Percentiles rank a stretch among this genome's conserved stretches.
phyloP scores from a whole-genome alignment of 2,888 invertebrate species.

The Theretra japonica region DNA sequence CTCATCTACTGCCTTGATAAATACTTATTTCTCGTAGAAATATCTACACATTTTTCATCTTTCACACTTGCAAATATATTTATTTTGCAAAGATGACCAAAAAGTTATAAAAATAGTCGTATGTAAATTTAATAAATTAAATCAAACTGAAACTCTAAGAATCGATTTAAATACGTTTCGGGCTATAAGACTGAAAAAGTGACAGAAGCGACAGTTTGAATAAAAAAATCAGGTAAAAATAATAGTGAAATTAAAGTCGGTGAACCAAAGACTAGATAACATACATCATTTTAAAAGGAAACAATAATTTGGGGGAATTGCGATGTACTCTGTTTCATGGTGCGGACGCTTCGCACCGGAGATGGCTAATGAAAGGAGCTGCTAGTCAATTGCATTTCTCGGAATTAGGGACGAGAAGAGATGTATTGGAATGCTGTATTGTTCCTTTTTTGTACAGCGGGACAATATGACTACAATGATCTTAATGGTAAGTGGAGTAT shows the following conservation, averaged over 20 bases:
- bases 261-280: not conserved
- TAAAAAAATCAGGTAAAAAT: not conserved
- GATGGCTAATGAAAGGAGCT: constrained; percentile 8
- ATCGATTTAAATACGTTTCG: too few species aligned
- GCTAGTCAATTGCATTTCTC: constrained; percentile 18
- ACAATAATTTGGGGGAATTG: not conserved
- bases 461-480: too few species aligned
- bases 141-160: too few species aligned
- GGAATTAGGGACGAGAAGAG: not conserved
- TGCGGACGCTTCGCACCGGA: not conserved
- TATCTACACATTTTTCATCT: not conserved
- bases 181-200: too few species aligned
- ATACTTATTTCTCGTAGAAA: constrained; percentile 23
- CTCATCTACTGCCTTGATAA: constrained; percentile 27
- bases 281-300: not conserved
- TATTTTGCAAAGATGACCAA: too few species aligned
- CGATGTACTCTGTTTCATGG: not conserved
- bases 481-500: too few species aligned
- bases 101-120: too few species aligned
- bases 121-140: too few species aligned
- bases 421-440: not conserved
- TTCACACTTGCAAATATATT: too few species aligned
- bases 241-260: not conserved
- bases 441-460: not conserved
- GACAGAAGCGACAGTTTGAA: too few species aligned